Conservation (phyloP, 2,797 vertebrate species). For the Chelidonichthys spinosus region DNA sequence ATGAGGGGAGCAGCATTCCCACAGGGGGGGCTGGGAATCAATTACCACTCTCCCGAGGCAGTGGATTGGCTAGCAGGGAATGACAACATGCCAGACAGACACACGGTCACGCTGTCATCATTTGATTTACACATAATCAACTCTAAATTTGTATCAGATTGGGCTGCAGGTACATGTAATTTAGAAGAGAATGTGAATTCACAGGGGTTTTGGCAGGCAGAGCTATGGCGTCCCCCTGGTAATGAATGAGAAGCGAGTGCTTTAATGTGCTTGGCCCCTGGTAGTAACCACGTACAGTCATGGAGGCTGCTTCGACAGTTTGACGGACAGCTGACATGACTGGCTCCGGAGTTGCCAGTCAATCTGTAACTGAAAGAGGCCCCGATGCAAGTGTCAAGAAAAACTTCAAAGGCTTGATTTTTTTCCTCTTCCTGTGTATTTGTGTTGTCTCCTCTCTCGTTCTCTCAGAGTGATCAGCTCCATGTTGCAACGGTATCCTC, state of each 20-base stretch:
- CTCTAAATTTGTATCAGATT: constrained; percentile 86
- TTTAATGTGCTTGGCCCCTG: constrained; percentile 72
- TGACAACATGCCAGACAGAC: constrained; percentile 92
- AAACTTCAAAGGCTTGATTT: constrained; percentile 61
- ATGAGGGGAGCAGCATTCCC: constrained; percentile 88
- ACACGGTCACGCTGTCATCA: constrained; percentile 69
- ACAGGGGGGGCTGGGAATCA: constrained; percentile 92
- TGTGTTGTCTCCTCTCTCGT: constrained; percentile 53
- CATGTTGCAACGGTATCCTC: constrained; percentile 55
- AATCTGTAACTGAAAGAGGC: constrained; percentile 63
- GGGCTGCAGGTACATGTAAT: constrained; percentile 72
- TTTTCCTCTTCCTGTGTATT: neutral
- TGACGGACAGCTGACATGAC: constrained; percentile 84
- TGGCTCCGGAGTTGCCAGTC: constrained; percentile 75
- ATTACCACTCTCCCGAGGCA: constrained; percentile 94
- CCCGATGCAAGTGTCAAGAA: constrained; percentile 60
- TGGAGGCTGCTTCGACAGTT: constrained; percentile 66
- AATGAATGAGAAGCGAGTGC: constrained; percentile 62
- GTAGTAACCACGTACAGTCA: constrained; percentile 34
- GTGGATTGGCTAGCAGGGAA: constrained; percentile 90
- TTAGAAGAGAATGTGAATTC: constrained; percentile 66
- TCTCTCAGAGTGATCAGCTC: constrained; percentile 46
- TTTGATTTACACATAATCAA: constrained; percentile 88
- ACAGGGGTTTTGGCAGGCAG: constrained; percentile 67
- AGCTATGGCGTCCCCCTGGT: constrained; percentile 61